A percentile compares a stretch with the other conserved stretches of the same genome.
These are phyloP conservation scores for Camelus dromedarius DNA, from an alignment of 2,113 vertebrate species.

Conservation along the genomic window DNA sequence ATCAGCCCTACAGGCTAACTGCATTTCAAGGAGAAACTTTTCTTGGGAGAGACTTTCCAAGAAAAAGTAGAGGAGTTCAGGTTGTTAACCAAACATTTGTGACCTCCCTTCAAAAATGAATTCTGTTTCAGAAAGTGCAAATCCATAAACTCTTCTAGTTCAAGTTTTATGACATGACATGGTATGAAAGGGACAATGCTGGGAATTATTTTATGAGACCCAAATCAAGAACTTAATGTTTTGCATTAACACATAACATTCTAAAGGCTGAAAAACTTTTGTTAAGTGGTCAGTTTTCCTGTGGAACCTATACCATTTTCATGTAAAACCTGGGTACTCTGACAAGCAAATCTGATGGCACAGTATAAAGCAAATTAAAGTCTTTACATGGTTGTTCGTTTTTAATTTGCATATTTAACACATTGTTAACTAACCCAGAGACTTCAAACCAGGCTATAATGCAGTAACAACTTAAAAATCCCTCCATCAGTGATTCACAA, in stretches of 20 bases:
- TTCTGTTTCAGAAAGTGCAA: not conserved
- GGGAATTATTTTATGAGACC: not conserved
- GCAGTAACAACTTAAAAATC: not conserved
- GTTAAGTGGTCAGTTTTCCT: not conserved
- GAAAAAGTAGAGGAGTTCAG: not conserved
- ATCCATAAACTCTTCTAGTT: not conserved
- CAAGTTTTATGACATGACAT: not conserved
- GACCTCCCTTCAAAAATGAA: not conserved
- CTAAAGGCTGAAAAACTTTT: constrained; percentile 7
- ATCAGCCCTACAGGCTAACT: not conserved
- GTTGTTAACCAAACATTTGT: not conserved
- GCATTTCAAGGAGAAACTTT: constrained; percentile 10
- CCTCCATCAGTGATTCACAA: not conserved
- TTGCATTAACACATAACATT: constrained; percentile 19
- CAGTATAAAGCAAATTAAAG: constrained; percentile 33
- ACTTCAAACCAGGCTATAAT: not conserved
- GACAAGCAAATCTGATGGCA: not conserved
- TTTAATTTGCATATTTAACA: constrained; percentile 43
- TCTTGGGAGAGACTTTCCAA: constrained; percentile 29
- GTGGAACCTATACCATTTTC: not conserved
- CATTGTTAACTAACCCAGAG: not conserved
- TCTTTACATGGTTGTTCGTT: not conserved
- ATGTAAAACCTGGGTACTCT: not conserved
- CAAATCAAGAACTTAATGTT: not conserved
- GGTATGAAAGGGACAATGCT: not conserved